Evolutionary conservation across 2,113 vertebrate species (phyloP).

Genomic region (Carassius gibelio): DNA sequence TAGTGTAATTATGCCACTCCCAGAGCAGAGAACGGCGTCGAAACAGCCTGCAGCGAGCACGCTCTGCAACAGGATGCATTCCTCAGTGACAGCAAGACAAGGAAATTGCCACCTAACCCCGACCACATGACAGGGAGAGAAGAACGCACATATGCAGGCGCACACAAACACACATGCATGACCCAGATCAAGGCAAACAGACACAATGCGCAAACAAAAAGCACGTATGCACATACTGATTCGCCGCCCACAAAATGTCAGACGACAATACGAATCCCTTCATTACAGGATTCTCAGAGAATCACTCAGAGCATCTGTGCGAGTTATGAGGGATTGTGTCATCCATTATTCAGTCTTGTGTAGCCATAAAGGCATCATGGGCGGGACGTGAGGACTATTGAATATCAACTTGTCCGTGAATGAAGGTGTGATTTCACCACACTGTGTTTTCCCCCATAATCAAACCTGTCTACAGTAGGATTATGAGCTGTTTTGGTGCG

Average conservation of each 20-base stretch:
- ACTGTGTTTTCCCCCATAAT: constrained; percentile 34
- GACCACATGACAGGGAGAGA: constrained; percentile 38
- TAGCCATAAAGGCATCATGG: constrained; percentile 22
- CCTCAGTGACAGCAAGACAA: constrained; percentile 42
- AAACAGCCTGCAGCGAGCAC: constrained; percentile 19
- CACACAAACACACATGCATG: constrained; percentile 32
- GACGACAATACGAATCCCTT: background rate
- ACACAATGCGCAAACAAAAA: constrained; percentile 3
- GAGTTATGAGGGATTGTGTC: constrained; percentile 9
- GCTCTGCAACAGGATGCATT: constrained; percentile 44
- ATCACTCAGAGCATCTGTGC: background rate
- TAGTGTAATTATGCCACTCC: constrained; percentile 40
- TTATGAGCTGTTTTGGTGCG: constrained; percentile 27
- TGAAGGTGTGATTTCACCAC: constrained; percentile 44
- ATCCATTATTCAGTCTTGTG: constrained; percentile 8
- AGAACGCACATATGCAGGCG: constrained; percentile 15
- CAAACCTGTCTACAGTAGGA: constrained; percentile 45
- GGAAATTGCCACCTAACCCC: constrained; percentile 45
- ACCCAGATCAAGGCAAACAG: constrained; percentile 18
- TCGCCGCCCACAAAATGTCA: constrained; percentile 40
- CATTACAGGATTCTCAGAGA: constrained; percentile 12
- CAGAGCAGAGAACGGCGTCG: background rate
- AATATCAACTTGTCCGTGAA: constrained; percentile 27
- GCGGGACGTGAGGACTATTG: constrained; percentile 23
- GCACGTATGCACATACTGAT: background rate